phyloP scores from a whole-genome alignment of 2,888 invertebrate genomes.

The Dasysyrphus tricinctus region DNA sequence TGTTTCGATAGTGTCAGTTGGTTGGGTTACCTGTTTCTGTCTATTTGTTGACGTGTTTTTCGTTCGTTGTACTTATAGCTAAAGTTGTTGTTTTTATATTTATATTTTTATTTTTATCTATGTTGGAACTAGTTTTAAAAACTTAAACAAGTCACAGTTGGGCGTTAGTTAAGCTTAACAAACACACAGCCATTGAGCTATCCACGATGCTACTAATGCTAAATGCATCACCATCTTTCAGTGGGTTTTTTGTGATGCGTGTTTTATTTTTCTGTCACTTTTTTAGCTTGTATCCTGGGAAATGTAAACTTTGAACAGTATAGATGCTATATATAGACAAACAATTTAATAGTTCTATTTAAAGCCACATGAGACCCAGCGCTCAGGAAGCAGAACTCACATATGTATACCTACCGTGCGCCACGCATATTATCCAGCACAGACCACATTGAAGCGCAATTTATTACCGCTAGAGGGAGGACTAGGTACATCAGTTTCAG shows the following conservation, averaged over 20 bases:
- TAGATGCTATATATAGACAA: neutral
- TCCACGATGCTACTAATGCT: neutral
- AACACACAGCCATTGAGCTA: neutral
- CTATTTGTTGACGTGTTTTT: slow-evolving; percentile 23
- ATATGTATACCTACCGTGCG: neutral
- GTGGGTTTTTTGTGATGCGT: slow-evolving; percentile 4
- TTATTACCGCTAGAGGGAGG: neutral
- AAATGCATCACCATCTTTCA: neutral
- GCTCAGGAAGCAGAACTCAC: neutral
- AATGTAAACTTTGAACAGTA: neutral
- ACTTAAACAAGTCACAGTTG: neutral
- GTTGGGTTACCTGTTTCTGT: slow-evolving; percentile 19
- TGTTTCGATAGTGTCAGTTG: slow-evolving; percentile 19
- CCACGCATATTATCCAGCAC: neutral
- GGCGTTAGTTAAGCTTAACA: slow-evolving; percentile 16
- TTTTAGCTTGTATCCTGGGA: neutral
- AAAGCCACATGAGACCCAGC: neutral
- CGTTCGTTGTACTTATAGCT: slow-evolving; percentile 1
- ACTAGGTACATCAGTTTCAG: neutral
- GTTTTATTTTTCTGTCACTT: neutral
- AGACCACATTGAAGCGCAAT: neutral
- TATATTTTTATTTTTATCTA: slow-evolving; percentile 5
- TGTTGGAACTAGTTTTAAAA: slow-evolving; percentile 18
- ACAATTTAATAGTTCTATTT: slow-evolving; percentile 1
- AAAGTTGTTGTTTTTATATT: neutral